Percentiles rank a stretch among this genome's conserved stretches.
Conservation (phyloP, 2,113 vertebrate species). For the Polypterus bichir region DNA sequence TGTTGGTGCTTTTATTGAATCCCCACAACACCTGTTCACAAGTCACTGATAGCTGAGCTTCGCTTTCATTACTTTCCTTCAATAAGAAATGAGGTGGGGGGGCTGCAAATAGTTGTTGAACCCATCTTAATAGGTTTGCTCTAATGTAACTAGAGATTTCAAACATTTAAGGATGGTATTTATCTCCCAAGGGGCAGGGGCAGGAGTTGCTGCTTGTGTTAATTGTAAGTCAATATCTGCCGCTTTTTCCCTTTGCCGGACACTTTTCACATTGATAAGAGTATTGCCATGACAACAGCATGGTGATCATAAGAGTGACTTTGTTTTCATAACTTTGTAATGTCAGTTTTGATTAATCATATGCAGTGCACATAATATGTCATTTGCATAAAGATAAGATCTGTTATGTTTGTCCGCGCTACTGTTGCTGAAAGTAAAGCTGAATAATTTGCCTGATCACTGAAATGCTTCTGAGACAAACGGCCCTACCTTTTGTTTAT, state of each 20-base stretch:
- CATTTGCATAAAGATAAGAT: constrained; percentile 34
- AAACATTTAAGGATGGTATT: constrained; percentile 12
- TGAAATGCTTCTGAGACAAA: constrained; percentile 24
- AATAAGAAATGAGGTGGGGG: too few relatives aligned
- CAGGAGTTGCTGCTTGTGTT: constrained; percentile 12
- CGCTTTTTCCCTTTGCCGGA: constrained; percentile 30
- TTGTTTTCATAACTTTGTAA: constrained; percentile 46
- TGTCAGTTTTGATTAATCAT: constrained; percentile 56
- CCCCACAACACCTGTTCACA: too few relatives aligned
- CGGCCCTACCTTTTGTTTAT: constrained; percentile 32
- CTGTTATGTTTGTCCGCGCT: constrained; percentile 25
- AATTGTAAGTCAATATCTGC: constrained; percentile 31
- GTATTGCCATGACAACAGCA: constrained; percentile 47
- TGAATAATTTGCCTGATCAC: constrained; percentile 25
- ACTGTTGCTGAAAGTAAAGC: constrained; percentile 18
- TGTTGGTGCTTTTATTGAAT: too few relatives aligned
- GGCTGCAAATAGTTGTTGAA: neutral
- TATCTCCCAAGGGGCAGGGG: constrained; percentile 17
- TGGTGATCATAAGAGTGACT: constrained; percentile 37
- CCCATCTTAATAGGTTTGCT: neutral
- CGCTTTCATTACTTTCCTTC: too few relatives aligned
- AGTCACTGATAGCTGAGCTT: too few relatives aligned
- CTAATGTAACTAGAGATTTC: neutral
- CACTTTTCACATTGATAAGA: constrained; percentile 35
- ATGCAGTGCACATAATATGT: constrained; percentile 37